Percentiles rank a stretch among this genome's conserved stretches.
Conservation (phyloP, 2,113 vertebrate genomes). For the Oreochromis aureus region DNA sequence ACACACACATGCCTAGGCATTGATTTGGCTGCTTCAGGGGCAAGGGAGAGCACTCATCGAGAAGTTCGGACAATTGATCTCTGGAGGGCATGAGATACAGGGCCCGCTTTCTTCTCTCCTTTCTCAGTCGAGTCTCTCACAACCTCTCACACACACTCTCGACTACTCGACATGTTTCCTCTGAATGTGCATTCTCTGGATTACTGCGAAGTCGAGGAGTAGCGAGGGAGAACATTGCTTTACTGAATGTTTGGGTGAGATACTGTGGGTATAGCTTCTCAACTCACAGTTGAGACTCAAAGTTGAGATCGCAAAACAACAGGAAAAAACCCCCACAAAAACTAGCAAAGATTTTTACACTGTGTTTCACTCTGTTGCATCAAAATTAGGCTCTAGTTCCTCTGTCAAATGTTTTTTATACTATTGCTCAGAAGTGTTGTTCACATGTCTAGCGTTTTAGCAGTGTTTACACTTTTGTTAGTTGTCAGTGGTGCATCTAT, state of each 20-base stretch:
- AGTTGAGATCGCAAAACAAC: background rate
- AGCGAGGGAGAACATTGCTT: background rate
- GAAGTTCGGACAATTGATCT: conserved; percentile 76
- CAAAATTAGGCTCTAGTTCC: background rate
- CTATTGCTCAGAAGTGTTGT: background rate
- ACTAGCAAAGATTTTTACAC: background rate
- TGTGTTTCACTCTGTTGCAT: background rate
- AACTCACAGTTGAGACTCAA: background rate
- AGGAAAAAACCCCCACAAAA: fast-evolving
- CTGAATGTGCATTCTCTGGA: conserved; percentile 58
- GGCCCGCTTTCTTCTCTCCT: conserved; percentile 15
- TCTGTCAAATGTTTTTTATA: background rate
- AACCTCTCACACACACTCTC: background rate
- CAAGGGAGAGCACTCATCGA: conserved; percentile 59
- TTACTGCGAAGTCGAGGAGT: conserved; percentile 23
- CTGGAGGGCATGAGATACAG: conserved; percentile 55
- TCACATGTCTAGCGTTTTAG: background rate
- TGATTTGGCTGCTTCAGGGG: conserved; percentile 56
- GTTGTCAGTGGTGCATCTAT: background rate
- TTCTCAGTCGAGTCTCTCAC: background rate
- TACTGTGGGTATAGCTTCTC: conserved; percentile 11
- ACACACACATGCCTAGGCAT: conserved; percentile 35
- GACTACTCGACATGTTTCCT: conserved; percentile 1
- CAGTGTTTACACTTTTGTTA: background rate
- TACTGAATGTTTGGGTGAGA: conserved; percentile 6